Evolutionary conservation across 1,140 invertebrate genomes (phyloP).

Genomic region (Aethina tumida): DNA sequence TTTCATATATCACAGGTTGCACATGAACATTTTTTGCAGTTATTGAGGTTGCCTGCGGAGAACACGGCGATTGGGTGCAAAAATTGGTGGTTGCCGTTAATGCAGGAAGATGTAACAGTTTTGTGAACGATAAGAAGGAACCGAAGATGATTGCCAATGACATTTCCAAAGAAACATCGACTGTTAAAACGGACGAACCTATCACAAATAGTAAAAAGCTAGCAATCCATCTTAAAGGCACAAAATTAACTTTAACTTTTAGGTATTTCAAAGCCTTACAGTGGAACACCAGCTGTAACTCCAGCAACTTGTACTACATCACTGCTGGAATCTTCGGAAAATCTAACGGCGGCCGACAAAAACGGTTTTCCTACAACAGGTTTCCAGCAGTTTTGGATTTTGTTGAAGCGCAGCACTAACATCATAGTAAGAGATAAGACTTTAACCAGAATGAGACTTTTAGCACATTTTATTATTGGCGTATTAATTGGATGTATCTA

Average conservation of each 20-base stretch:
- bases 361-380: neutral
- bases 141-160: slow-evolving; percentile 53
- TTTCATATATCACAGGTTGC: neutral
- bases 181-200: no score
- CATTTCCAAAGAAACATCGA: slow-evolving; percentile 57
- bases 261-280: neutral
- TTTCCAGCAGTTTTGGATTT: slow-evolving; percentile 19
- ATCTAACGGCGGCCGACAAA: neutral
- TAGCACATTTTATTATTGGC: slow-evolving; percentile 85
- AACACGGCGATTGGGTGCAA: slow-evolving; percentile 83
- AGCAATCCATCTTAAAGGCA: no score
- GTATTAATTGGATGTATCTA: slow-evolving; percentile 87
- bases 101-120: no score
- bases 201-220: no score
- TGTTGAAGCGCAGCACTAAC: no score
- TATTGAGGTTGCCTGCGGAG: slow-evolving; percentile 76
- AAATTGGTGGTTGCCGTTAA: slow-evolving; percentile 69
- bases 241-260: slow-evolving; percentile 1
- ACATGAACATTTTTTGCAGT: slow-evolving; percentile 3
- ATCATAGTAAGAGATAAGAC: no score
- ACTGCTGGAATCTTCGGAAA: neutral
- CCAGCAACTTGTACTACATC: neutral
- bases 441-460: slow-evolving; percentile 84
- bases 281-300: neutral
- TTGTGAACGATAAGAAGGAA: slow-evolving; percentile 70